phyloP scores from a whole-genome alignment of 2,888 invertebrate genomes.

The Yponomeuta sedellus region DNA sequence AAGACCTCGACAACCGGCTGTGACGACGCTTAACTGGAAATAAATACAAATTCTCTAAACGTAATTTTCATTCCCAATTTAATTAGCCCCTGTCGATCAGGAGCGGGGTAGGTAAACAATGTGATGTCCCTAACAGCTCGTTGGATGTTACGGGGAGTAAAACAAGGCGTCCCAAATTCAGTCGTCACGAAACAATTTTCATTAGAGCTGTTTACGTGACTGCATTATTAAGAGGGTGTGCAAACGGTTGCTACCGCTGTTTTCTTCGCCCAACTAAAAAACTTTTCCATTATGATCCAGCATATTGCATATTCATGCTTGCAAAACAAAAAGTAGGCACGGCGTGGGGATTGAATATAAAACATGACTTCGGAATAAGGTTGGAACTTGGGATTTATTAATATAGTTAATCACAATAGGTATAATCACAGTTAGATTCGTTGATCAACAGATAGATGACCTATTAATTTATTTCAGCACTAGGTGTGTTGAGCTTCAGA shows the following conservation, averaged over 20 bases:
- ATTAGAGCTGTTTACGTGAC: slow-evolving; percentile 65
- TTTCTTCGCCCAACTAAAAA: slow-evolving; percentile 41
- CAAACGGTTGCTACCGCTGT: slow-evolving; percentile 25
- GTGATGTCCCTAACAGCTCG: slow-evolving; percentile 1
- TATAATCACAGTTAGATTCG: too few relatives aligned
- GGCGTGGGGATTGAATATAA: slow-evolving; percentile 13
- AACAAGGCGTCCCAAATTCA: slow-evolving; percentile 47
- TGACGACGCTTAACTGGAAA: background rate
- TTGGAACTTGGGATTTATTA: slow-evolving; percentile 5
- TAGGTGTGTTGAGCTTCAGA: too few relatives aligned
- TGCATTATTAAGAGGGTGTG: slow-evolving; percentile 52
- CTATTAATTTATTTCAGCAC: too few relatives aligned
- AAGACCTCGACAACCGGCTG: slow-evolving; percentile 29
- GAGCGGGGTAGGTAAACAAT: slow-evolving; percentile 1
- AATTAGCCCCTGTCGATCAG: background rate
- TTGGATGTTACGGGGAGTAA: slow-evolving; percentile 26
- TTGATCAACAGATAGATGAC: background rate
- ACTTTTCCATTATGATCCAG: slow-evolving; percentile 45
- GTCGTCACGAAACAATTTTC: slow-evolving; percentile 68
- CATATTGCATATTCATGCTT: slow-evolving; percentile 44
- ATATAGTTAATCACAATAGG: slow-evolving; percentile 5
- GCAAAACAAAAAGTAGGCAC: slow-evolving; percentile 19
- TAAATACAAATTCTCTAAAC: background rate
- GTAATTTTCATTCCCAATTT: slow-evolving; percentile 2
- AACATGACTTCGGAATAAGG: slow-evolving; percentile 4